Evolutionary conservation across 2,797 vertebrate genomes (phyloP), one percentile per base, ranked within the genome.

Genomic region (Galaxias olidus): DNA sequence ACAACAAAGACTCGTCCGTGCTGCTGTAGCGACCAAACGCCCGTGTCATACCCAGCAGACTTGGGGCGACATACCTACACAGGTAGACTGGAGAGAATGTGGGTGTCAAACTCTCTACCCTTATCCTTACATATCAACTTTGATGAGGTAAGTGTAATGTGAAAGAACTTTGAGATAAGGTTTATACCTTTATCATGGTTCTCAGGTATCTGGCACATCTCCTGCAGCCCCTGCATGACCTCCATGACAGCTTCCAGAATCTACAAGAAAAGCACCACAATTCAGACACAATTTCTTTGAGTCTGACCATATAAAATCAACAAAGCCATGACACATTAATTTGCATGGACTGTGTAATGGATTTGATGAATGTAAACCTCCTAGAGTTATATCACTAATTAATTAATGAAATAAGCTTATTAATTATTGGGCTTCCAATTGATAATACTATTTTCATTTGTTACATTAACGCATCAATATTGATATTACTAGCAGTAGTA

Each of bases 21-120:
- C 91, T 93, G 89, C 96, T 97, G 77, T 95, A 97, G 69, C 96
- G 96, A 56, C 97, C 97, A 61, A 98, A 99, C 0, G 97, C 97
- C 69, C 97, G 89, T 10, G 92, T 92, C 77, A 98, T 93, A 64
- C 97, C 97, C 4, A 99, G 90, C 52, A 99, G 88, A 84, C 93
- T 93, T 0, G 97, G 96, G 14, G 96, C 87, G 0, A 91, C 86
- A 2, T 96, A 95, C 78, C 91, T 95, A 91, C 97, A 99, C 61
- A 99, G 88, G 84, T 95, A 96, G 46, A 95, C 97, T 98, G 82
- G 41, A 76, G 45, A 57, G 69, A 75, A 78, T 41, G 80, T 17
- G 72, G 60, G 51, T 42, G 40, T 8, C 9, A 30, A 30, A 30
- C 30, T 30, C 30, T 3, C 30, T n/a, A n/a, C 30, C 30, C 6